Evolutionary conservation across 2,797 vertebrate species (phyloP).

Genomic region (Tiaroga cobitis): DNA sequence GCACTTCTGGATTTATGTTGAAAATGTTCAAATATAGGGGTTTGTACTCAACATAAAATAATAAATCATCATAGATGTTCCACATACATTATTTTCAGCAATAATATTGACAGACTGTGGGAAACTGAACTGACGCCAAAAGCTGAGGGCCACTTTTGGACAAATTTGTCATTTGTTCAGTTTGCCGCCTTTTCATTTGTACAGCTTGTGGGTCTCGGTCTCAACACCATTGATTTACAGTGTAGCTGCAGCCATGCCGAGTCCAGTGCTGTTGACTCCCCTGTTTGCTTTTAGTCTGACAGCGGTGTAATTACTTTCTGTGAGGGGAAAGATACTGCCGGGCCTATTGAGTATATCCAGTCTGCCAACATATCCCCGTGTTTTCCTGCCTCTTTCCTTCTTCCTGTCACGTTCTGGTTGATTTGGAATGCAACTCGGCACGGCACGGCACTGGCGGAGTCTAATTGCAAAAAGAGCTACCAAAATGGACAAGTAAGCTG

Average conservation of each 20-base stretch:
- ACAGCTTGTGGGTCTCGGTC: slow-evolving; percentile 14
- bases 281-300: slow-evolving; percentile 55
- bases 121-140: not conserved
- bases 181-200: slow-evolving; percentile 12
- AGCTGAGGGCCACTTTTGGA: not conserved
- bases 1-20: not conserved
- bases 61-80: not conserved
- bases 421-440: slow-evolving; percentile 59
- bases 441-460: slow-evolving; percentile 2
- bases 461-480: slow-evolving; percentile 24
- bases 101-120: not conserved
- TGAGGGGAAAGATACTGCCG: slow-evolving; percentile 43
- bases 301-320: slow-evolving; percentile 60
- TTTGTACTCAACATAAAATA: not conserved
- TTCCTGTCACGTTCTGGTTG: not conserved
- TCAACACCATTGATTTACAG: slow-evolving; percentile 31
- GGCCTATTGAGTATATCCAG: slow-evolving; percentile 37
- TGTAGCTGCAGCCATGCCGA: slow-evolving; percentile 16
- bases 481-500: slow-evolving; percentile 48
- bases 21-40: not conserved
- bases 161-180: not conserved
- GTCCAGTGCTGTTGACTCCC: slow-evolving; percentile 57
- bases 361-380: slow-evolving; percentile 35
- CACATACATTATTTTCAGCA: not conserved
- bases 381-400: not conserved